A percentile compares a stretch with the other conserved stretches of the same genome.
Conservation (phyloP, 1,140 invertebrate genomes). For the Papilio polytes region DNA sequence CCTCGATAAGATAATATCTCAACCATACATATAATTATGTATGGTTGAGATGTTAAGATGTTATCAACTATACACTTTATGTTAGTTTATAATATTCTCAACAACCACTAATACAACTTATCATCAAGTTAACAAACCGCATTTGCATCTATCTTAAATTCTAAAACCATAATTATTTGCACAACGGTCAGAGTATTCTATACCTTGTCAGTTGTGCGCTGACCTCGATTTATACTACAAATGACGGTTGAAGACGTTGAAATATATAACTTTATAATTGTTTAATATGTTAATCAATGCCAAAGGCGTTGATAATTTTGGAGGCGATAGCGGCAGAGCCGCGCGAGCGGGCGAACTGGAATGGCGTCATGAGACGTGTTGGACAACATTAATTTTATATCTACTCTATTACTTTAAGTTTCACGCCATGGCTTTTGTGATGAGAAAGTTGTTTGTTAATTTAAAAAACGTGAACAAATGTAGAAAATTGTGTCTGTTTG, state of each 20-base stretch:
- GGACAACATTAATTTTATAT: conserved; percentile 37
- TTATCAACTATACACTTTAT: neutral
- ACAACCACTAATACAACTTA: too few species aligned
- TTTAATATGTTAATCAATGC: conserved; percentile 69
- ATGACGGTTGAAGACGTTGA: conserved; percentile 51
- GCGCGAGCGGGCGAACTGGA: conserved; percentile 43
- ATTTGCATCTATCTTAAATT: too few species aligned
- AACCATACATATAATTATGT: neutral
- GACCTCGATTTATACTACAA: conserved; percentile 44
- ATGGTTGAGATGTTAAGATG: too few species aligned
- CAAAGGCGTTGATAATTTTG: conserved; percentile 58
- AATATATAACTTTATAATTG: conserved; percentile 54
- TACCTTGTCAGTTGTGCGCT: conserved; percentile 31
- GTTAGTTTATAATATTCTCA: neutral
- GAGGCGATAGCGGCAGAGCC: conserved; percentile 64
- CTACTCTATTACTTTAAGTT: conserved; percentile 45
- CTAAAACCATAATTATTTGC: neutral
- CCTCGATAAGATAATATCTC: neutral
- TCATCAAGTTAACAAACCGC: too few species aligned
- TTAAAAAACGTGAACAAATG: conserved; percentile 56
- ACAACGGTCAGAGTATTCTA: neutral
- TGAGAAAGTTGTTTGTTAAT: conserved; percentile 59
- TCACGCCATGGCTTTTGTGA: conserved; percentile 62
- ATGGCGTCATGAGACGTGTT: conserved; percentile 43
- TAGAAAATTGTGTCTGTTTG: conserved; percentile 49